These are phyloP conservation scores for Drosophila ezoana DNA, from an alignment of 2,888 invertebrate genomes.

Conservation along the genomic window DNA sequence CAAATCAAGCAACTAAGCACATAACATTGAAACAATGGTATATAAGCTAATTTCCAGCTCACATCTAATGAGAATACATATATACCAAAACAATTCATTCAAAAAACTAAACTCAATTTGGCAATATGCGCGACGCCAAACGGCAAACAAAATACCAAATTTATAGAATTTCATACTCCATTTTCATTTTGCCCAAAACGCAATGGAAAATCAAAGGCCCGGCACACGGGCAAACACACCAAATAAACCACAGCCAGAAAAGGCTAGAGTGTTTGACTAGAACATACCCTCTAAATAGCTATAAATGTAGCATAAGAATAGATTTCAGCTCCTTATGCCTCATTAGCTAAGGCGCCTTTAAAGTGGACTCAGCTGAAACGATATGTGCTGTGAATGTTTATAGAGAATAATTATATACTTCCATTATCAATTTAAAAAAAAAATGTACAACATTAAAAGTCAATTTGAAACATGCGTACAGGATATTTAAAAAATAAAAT, in stretches of 20 bases:
- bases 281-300: neutral
- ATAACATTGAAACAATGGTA: conserved; percentile 11
- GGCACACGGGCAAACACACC: conserved; percentile 23
- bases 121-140: conserved; percentile 42
- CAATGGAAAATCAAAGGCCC: conserved; percentile 57
- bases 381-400: no score
- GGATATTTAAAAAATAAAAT: neutral
- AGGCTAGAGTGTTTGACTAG: neutral
- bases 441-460: neutral
- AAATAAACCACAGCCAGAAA: conserved; percentile 22
- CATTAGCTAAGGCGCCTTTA: no score
- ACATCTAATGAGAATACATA: conserved; percentile 32
- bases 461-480: neutral
- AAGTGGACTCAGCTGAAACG: no score
- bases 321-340: no score
- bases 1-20: conserved; percentile 7
- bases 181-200: conserved; percentile 25
- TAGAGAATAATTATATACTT: no score
- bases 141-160: conserved; percentile 68
- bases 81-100: conserved; percentile 40
- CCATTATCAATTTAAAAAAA: no score
- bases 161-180: conserved; percentile 66
- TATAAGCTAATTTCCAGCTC: conserved; percentile 22
- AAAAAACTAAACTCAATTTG: conserved; percentile 65
- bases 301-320: no score